Evolutionary conservation across 2,113 vertebrate genomes (phyloP).

Genomic region (Amblyopsis rosae): DNA sequence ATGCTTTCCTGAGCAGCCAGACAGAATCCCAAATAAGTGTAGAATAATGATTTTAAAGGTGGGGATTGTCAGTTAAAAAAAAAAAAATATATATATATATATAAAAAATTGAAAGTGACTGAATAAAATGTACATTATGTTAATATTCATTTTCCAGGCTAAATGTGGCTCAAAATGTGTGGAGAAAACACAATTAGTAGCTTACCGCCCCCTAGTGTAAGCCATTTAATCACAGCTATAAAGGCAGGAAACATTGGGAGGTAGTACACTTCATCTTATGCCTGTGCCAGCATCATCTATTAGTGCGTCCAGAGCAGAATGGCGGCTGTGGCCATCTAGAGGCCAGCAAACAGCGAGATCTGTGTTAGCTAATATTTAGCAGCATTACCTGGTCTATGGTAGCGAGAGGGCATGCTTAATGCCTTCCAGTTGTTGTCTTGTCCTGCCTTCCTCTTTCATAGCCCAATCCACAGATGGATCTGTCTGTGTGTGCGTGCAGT

Average conservation of each 20-base stretch:
- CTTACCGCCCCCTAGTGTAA: slow-evolving; percentile 60
- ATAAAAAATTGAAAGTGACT: too few relatives aligned
- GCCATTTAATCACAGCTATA: too few relatives aligned
- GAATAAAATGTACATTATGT: too few relatives aligned
- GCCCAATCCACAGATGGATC: slow-evolving; percentile 10
- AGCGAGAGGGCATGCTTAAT: slow-evolving; percentile 4
- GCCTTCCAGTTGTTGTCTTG: not conserved
- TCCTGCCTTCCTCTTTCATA: not conserved
- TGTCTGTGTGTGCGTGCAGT: slow-evolving; percentile 11
- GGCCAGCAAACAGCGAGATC: slow-evolving; percentile 5
- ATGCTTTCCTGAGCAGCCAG: too few relatives aligned
- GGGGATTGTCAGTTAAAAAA: too few relatives aligned
- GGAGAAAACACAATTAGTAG: slow-evolving; percentile 11
- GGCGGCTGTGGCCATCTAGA: not conserved
- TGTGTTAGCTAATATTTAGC: slow-evolving; percentile 15
- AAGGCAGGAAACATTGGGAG: slow-evolving; percentile 6
- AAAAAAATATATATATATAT: too few relatives aligned
- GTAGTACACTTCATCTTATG: not conserved
- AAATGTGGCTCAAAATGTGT: not conserved
- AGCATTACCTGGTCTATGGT: slow-evolving; percentile 1
- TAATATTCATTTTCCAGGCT: too few relatives aligned
- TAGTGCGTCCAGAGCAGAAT: not conserved
- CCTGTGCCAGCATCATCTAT: not conserved
- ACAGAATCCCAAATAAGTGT: too few relatives aligned
- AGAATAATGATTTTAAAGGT: too few relatives aligned